These are phyloP conservation scores for Xiphophorus maculatus DNA, from an alignment of 2,113 vertebrate species.

Conservation along the genomic window DNA sequence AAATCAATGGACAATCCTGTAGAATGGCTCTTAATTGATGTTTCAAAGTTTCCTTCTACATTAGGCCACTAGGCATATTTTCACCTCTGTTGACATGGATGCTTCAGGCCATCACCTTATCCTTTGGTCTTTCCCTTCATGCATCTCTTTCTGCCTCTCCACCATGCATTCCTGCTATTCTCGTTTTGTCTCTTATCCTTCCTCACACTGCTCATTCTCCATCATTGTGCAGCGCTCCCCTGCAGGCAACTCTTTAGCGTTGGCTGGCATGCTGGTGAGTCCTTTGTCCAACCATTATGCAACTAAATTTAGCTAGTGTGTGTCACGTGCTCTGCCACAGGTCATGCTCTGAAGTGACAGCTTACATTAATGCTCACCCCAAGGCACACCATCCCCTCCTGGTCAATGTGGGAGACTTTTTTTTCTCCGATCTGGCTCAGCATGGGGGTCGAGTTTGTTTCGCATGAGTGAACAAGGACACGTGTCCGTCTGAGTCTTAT, in stretches of 20 bases:
- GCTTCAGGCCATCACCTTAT: constrained; percentile 19
- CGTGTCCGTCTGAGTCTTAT: constrained; percentile 56
- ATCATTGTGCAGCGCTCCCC: constrained; percentile 61
- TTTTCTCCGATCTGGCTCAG: constrained; percentile 8
- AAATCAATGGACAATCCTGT: neutral
- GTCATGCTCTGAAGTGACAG: constrained; percentile 64
- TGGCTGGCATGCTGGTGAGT: constrained; percentile 62
- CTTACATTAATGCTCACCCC: constrained; percentile 68
- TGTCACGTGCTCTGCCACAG: constrained; percentile 69
- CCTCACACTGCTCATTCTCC: constrained; percentile 47
- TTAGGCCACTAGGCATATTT: neutral
- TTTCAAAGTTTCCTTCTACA: neutral
- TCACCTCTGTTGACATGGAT: constrained; percentile 7
- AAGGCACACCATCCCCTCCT: constrained; percentile 58
- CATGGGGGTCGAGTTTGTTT: constrained; percentile 31
- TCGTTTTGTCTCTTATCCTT: constrained; percentile 49
- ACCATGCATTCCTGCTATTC: constrained; percentile 14
- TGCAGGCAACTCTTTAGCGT: constrained; percentile 60
- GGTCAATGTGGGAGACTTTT: constrained; percentile 43
- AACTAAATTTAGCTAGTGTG: constrained; percentile 69
- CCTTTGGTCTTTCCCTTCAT: constrained; percentile 47
- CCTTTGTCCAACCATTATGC: constrained; percentile 53
- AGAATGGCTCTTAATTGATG: neutral
- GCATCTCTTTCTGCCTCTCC: constrained; percentile 17
- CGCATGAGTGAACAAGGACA: constrained; percentile 63